phyloP scores from a whole-genome alignment of 2,113 vertebrate species.

The Ardeotis arabs region DNA sequence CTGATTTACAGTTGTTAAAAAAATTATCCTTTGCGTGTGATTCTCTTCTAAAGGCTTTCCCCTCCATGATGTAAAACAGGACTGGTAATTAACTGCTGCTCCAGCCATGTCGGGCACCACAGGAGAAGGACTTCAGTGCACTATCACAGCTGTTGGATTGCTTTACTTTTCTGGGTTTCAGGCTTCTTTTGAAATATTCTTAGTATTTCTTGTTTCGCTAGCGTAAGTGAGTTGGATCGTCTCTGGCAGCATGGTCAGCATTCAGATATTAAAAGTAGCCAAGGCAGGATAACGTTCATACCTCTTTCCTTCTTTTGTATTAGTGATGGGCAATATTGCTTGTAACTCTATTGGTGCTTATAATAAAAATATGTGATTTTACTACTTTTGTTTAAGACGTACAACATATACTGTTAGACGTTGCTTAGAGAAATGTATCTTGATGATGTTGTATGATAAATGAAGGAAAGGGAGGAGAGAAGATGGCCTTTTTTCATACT shows the following conservation, averaged over 20 bases:
- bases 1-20: not conserved
- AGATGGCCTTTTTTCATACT: accelerated
- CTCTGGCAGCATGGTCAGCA: not conserved
- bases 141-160: not conserved
- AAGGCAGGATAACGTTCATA: not conserved
- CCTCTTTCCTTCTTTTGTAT: not conserved
- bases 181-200: not conserved
- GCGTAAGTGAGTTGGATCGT: not conserved
- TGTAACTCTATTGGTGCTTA: not conserved
- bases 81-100: not conserved
- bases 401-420: not conserved
- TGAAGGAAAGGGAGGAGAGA: not conserved
- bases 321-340: not conserved
- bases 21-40: accelerated
- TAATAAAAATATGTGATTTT: not conserved
- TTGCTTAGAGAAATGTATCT: not conserved
- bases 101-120: no score
- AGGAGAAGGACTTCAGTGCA: not conserved
- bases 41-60: not conserved
- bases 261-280: not conserved
- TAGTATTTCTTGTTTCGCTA: not conserved
- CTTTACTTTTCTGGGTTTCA: not conserved
- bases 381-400: not conserved
- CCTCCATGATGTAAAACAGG: not conserved
- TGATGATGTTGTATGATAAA: not conserved